Conservation (phyloP, 2,113 vertebrate genomes). For the Gopherus evgoodei region DNA sequence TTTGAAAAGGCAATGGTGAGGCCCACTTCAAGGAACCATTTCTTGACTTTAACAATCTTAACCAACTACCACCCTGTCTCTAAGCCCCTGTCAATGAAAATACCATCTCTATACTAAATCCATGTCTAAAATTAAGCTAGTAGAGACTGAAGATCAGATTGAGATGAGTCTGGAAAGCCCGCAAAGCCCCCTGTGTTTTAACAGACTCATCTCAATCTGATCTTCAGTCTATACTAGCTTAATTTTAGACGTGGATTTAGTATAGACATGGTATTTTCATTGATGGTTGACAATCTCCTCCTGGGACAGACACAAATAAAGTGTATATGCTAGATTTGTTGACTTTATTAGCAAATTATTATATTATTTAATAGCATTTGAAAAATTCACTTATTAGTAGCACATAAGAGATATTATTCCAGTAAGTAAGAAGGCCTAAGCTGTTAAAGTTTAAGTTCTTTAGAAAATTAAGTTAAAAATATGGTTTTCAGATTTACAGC, state of each 20-base stretch:
- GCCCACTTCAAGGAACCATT: background rate
- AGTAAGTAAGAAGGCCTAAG: background rate
- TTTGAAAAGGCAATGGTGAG: background rate
- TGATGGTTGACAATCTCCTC: background rate
- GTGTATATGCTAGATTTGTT: background rate
- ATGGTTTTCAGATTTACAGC: background rate
- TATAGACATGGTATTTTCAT: background rate
- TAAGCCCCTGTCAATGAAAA: background rate
- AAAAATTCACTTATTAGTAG: background rate
- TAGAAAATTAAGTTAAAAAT: background rate
- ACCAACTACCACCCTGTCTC: background rate
- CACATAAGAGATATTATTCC: background rate
- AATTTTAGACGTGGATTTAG: accelerated
- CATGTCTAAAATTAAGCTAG: accelerated
- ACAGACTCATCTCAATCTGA: background rate
- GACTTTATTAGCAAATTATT: background rate
- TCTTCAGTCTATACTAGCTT: background rate
- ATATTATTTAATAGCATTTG: background rate
- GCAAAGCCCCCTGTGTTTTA: background rate
- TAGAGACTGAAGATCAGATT: background rate
- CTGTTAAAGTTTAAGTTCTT: background rate
- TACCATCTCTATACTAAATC: background rate
- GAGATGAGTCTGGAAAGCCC: background rate
- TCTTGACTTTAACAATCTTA: background rate
- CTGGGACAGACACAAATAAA: background rate